A percentile compares a stretch with the other conserved stretches of the same genome.
Conservation (phyloP, 2,797 vertebrate species). For the Sebastes melanostomus region DNA sequence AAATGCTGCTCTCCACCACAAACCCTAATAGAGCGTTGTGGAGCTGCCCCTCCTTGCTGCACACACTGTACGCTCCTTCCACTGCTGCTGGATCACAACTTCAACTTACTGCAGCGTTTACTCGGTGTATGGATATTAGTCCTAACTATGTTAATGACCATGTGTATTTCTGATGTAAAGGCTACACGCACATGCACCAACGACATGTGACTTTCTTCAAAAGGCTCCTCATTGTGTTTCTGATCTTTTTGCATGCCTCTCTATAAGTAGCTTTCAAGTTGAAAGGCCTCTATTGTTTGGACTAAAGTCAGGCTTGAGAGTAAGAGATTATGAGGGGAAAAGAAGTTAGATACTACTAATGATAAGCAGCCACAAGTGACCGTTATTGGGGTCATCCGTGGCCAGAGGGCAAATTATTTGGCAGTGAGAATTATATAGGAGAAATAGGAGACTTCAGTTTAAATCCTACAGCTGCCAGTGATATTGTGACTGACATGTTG, state of each 20-base stretch:
- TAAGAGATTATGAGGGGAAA: slow-evolving; percentile 44
- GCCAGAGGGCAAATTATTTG: not conserved
- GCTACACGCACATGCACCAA: not conserved
- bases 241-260: slow-evolving; percentile 36
- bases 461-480: not conserved
- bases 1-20: slow-evolving; percentile 58
- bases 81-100: slow-evolving; percentile 9
- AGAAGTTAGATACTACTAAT: slow-evolving; percentile 6
- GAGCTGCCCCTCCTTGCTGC: slow-evolving; percentile 46
- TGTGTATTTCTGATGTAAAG: not conserved
- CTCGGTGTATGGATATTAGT: not conserved
- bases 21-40: slow-evolving; percentile 53
- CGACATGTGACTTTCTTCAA: slow-evolving; percentile 59
- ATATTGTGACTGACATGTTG: not conserved
- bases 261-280: slow-evolving; percentile 59
- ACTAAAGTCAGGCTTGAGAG: slow-evolving; percentile 43
- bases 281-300: slow-evolving; percentile 73
- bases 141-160: slow-evolving; percentile 3
- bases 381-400: not conserved
- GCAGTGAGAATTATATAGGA: not conserved
- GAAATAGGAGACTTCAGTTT: not conserved
- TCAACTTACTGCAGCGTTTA: not conserved
- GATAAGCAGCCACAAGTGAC: not conserved
- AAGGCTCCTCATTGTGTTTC: slow-evolving; percentile 52
- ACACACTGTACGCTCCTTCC: slow-evolving; percentile 14